Evolutionary conservation across 1,140 invertebrate species (phyloP), one percentile per base, ranked within the genome.

Genomic region (Sarcophaga peregrina): DNA sequence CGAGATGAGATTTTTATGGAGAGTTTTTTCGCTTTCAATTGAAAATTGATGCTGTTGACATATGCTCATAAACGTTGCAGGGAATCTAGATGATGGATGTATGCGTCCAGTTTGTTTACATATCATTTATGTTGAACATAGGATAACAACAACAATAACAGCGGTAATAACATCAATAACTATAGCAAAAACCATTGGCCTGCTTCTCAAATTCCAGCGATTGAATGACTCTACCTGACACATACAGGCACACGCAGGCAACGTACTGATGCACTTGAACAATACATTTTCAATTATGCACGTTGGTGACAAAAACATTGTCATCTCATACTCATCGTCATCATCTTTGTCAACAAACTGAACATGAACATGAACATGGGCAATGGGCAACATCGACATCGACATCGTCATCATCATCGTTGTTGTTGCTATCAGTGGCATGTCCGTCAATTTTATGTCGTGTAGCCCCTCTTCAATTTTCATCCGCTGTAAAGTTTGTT

Each of bases 51-150:
- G 62, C 17, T 68, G 62, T 68, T 68, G 62, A 68, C 62, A 68
- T 20, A 20, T 68, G 17, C 62, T 9, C 62, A 68, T 68, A 17
- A 68, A 20, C 17, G 62, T 68, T 68, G n/a, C 17, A 68, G 17
- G 17, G 20, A 68, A n/a, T 25, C 15, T 17, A 5, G 15, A 10
- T 8, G 7, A n/a, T 68, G 62, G 7, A 20, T 68, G 62, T 0
- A 68, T 3, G 62, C 6, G 20, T 37, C 25, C 25, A 37, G 25
- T 37, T 37, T 68, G 62, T 68, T 68, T 17, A 68, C 62, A 68
- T 68, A 68, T 68, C 62, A 68, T 68, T 68, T 68, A 25, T 68
- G 62, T 68, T 68, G 62, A 20, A 68, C n/a, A 68, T 68, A 20
- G 62, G 8, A 25, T 9, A 68, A 3, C 62, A 68, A 68, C 17